Evolutionary conservation across 2,797 vertebrate species (phyloP), one percentile per base, ranked within the genome.

Genomic region (Acipenser ruthenus): DNA sequence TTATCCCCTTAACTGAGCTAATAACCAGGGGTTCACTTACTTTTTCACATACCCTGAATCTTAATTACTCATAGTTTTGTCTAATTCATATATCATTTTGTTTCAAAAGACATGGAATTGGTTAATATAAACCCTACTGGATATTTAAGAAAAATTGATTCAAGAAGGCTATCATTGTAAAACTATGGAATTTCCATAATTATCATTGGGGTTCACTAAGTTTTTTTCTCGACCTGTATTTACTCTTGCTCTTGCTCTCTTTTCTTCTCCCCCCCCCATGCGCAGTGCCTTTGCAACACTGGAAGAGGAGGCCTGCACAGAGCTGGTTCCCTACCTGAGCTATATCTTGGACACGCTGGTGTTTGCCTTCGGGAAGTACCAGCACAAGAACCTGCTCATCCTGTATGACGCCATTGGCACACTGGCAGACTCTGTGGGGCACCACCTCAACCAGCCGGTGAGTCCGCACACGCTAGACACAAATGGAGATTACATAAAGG

Each of bases 371-470:
- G 92, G 94, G 48, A 98, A 98, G 69, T 97, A 98, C 83, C 95
- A 97, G 80, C 95, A 98, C 82, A 98, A 97, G 84, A 98, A 97
- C 80, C 85, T 98, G 48, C 90, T 98, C 8, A 98, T 98, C 74
- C 89, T 98, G 61, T 98, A 98, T 0, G 95, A 98, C 2, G 95
- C 95, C 69, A 98, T 98, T 1, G 95, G 95, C 61, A 97, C 95
- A 0, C 75, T 97, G 56, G 95, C 95, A 0, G 95, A 98, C 82
- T 97, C 95, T 0, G 95, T 98, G 72, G 95, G 95, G 61, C 95
- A 98, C 70, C 95, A 98, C 76, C 93, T 98, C 69, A 98, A 96
- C 80, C 93, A 96, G 78, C 92, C 91, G 13, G 95, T 95, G 71
- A 73, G 89, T 79, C 50, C 62, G 59, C n/a, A 12, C n/a, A 4